Evolutionary conservation across 2,888 invertebrate genomes (phyloP), one percentile per base, ranked within the genome.

Genomic region (Pristionchus exspectatus): DNA sequence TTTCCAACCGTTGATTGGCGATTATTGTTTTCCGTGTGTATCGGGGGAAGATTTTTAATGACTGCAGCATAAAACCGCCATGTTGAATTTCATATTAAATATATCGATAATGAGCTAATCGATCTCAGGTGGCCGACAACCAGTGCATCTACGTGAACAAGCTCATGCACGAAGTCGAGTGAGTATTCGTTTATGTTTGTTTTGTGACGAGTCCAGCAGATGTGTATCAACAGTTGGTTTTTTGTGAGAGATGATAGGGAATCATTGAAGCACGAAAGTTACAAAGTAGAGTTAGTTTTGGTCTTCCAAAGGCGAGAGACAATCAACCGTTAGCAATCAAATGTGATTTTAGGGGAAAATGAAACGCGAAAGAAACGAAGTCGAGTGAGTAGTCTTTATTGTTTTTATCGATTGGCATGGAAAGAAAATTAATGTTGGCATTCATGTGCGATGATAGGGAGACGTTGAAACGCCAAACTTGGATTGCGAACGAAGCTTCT

Each of bases 151-250:
- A 99, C 95, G 99, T 99, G 0, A 99, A 99, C 97, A 99, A 99
- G 96, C 98, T 99, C 96, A 98, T 98, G 97, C 99, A 99, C 97
- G 99, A 99, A 97, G 98, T 99, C 91, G 98, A 98, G 97, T 97
- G 96, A 96, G 97, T 96, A 33, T 38, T 50, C 5, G 72, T 30
- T 27, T 83, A 44, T 54, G 77, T 21, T n/a, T 66, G 2, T 56
- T 74, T 7, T 5, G 88, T 12, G n/a, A 50, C 1, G 44, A 74
- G 9, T n/a, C n/a, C n/a, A n/a, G 1, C 33, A 54, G 50, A 38
- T 12, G 14, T 72, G n/a, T n/a, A 74, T 44, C 24, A 50, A 66
- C 9, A 1, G 24, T 21, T 10, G 24, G 3, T 21, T 1, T n/a
- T 66, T 66, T 24, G 9, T 24, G 63, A 9, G 63, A n/a, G 24